Percentiles rank a stretch among this genome's conserved stretches.
phyloP scores from a whole-genome alignment of 2,797 vertebrate species.

The Syndactyla subalaris region DNA sequence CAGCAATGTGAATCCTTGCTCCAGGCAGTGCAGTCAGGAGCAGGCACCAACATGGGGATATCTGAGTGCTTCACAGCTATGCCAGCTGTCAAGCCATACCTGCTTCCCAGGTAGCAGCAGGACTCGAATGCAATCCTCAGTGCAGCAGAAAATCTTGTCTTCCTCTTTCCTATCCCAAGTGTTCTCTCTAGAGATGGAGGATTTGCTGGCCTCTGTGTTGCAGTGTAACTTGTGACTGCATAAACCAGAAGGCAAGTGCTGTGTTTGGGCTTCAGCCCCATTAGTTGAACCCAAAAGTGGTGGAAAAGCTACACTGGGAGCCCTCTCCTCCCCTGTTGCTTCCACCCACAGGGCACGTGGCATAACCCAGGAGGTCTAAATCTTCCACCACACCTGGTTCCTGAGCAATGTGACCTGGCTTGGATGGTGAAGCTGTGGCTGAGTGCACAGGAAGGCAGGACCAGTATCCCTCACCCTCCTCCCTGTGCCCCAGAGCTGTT shows the following conservation, averaged over 20 bases:
- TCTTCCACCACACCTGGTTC: rapidly evolving
- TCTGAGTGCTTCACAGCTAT: not conserved
- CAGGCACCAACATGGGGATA: not conserved
- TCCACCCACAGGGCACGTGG: rapidly evolving
- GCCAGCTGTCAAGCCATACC: slow-evolving; percentile 14
- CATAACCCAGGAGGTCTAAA: not conserved
- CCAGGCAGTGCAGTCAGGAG: not conserved
- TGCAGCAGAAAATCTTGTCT: not conserved
- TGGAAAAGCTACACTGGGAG: not conserved
- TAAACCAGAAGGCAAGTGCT: not conserved
- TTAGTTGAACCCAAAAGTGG: not conserved
- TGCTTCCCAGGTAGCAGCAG: not conserved
- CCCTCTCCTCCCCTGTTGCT: not conserved
- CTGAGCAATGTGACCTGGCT: not conserved
- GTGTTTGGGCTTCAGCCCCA: not conserved
- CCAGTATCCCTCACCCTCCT: not conserved
- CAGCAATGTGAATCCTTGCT: slow-evolving; percentile 12
- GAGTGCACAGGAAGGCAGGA: not conserved
- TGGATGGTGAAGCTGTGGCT: not conserved
- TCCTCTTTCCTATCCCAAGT: not conserved
- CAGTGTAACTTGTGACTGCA: rapidly evolving
- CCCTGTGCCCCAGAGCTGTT: rapidly evolving
- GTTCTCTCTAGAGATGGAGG: not conserved
- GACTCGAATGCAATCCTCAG: not conserved
- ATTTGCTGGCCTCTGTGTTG: not conserved